Percentiles rank a stretch among this genome's conserved stretches.
Evolutionary conservation across 2,797 vertebrate genomes (phyloP).

Genomic region (Pseudochirops corinnae): DNA sequence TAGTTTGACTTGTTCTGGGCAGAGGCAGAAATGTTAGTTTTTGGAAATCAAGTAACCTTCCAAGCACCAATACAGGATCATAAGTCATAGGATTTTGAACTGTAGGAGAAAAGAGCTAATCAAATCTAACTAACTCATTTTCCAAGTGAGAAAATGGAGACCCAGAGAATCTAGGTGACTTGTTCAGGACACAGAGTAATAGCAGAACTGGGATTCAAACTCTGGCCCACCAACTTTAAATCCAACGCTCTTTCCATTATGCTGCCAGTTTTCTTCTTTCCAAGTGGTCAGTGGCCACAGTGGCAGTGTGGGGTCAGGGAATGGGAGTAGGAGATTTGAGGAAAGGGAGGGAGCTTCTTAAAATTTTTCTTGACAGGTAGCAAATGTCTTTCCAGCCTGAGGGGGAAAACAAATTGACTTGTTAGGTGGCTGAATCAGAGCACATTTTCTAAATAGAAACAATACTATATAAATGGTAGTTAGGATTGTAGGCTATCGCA

Average conservation of each 20-base stretch:
- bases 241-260: neutral
- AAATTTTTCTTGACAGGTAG: neutral
- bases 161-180: neutral
- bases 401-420: neutral
- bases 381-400: neutral
- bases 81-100: neutral
- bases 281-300: neutral
- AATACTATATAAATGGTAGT: neutral
- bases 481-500: neutral
- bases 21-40: constrained; percentile 7
- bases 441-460: neutral
- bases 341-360: neutral
- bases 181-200: neutral
- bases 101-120: neutral
- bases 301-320: neutral
- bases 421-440: neutral
- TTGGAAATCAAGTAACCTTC: constrained; percentile 6
- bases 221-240: neutral
- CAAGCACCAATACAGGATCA: neutral
- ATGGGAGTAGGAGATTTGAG: neutral
- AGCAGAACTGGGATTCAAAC: neutral
- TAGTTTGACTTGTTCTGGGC: neutral
- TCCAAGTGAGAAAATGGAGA: neutral
- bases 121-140: neutral
- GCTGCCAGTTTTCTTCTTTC: constrained; percentile 8